Percentiles rank a stretch among this genome's conserved stretches.
Conservation (phyloP, 2,113 vertebrate genomes). For the Etia nguti region DNA sequence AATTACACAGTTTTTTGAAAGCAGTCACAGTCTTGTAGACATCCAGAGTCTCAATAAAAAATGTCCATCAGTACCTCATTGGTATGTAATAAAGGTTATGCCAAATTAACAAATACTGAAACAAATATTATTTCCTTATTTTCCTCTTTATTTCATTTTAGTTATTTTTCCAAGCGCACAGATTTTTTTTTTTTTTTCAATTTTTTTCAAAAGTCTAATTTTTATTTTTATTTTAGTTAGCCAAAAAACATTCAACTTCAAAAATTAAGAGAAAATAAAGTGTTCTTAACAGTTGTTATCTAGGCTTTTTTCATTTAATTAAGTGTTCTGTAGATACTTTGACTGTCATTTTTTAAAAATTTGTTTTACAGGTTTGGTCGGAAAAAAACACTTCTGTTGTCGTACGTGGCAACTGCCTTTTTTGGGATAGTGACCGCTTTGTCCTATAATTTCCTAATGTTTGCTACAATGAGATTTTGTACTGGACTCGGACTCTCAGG, state of each 20-base stretch:
- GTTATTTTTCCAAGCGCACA: neutral
- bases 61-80: neutral
- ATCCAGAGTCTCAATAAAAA: neutral
- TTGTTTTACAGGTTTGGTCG: slow-evolving; percentile 59
- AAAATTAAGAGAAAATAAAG: neutral
- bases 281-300: neutral
- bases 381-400: slow-evolving; percentile 51
- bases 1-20: neutral
- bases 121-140: neutral
- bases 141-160: neutral
- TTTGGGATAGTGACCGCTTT: slow-evolving; percentile 63
- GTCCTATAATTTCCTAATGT: slow-evolving; percentile 43
- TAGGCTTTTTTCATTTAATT: neutral
- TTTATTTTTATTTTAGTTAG: neutral
- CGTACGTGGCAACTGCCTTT: slow-evolving; percentile 44
- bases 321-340: neutral
- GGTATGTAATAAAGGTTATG: neutral
- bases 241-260: neutral
- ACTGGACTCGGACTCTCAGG: slow-evolving; percentile 62
- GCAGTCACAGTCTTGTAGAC: neutral
- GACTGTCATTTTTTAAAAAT: neutral
- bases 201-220: neutral
- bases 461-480: slow-evolving; percentile 64
- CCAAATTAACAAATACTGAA: neutral
- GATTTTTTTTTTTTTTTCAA: neutral